phyloP scores from a whole-genome alignment of 2,113 vertebrate genomes.

The Arothron firmamentum region DNA sequence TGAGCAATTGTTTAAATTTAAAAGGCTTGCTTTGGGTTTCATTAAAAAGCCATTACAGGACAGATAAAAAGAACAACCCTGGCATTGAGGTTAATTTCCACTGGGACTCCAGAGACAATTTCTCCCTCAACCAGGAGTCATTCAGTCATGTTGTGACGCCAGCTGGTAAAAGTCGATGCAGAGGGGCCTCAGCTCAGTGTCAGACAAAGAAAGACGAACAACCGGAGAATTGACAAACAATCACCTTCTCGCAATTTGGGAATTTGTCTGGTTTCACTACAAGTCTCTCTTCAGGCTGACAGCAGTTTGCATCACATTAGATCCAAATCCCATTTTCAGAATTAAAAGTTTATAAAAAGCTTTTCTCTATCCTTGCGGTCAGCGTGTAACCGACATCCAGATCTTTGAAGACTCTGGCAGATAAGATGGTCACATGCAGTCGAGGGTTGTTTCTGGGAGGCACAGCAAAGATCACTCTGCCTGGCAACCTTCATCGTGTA shows the following conservation, averaged over 20 bases:
- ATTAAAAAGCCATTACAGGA: constrained; percentile 66
- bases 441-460: too few relatives aligned
- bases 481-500: constrained; percentile 18
- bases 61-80: constrained; percentile 59
- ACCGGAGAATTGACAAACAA: constrained; percentile 66
- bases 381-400: too few relatives aligned
- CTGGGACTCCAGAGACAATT: constrained; percentile 69
- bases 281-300: too few relatives aligned
- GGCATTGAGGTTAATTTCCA: constrained; percentile 69
- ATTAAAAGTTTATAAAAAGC: too few relatives aligned
- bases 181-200: constrained; percentile 34
- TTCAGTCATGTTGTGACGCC: constrained; percentile 55
- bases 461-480: neutral
- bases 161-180: constrained; percentile 63
- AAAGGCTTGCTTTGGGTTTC: constrained; percentile 57
- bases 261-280: too few relatives aligned
- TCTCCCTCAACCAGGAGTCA: constrained; percentile 49
- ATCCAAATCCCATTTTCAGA: too few relatives aligned
- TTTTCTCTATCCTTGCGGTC: too few relatives aligned
- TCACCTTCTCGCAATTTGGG: constrained; percentile 46
- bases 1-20: constrained; percentile 60
- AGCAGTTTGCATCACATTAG: too few relatives aligned
- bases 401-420: too few relatives aligned
- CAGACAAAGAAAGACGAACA: constrained; percentile 60
- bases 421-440: too few relatives aligned